Evolutionary conservation across 2,888 invertebrate species (phyloP), one percentile per base, ranked within the genome.

Genomic region (Eulithis testata): DNA sequence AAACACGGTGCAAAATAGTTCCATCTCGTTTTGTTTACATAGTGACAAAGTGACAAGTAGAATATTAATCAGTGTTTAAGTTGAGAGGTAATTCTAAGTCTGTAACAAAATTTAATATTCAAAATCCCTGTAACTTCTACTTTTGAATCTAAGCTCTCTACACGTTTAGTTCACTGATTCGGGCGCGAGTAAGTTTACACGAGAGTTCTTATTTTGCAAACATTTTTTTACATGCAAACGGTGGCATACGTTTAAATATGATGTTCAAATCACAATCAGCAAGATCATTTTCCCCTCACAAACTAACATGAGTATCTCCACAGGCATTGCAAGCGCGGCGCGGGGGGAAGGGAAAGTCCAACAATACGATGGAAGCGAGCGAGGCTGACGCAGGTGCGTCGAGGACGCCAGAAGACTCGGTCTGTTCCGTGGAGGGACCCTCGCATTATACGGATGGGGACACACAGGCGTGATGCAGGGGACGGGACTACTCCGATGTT

Each of bases 361-460:
- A 87, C 73, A 94, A 94, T 82, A 95, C 93, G 73, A 93, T 94
- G 72, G 96, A 96, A 84, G 94, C 95, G 63, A 95, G 95, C 72
- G 96, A 96, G 86, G 95, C 86, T 0, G 91, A 95, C n/a, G 91
- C 95, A 14, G 97, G 97, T 89, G 96, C 96, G 59, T 97, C 97
- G 27, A 95, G 97, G 72, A 97, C 97, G 14, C 97, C 97, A 11
- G 98, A 98, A 87, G 98, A 98, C 89, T 97, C 97, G 1, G 97
- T 97, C 51, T 98, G 97, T 89, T 97, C 97, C 78, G 96, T 95
- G 73, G 98, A 98, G 89, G 98, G 97, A 3, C 96, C 96, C 67
- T 96, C 96, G 70, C 95, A 94, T 78, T 94, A 94, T 82, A 95
- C 95, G 51, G 94, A 94, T 73, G 95, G 94, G 65, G 93, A 95